These are phyloP conservation scores for Pseudoips prasinana DNA, from an alignment of 2,888 invertebrate genomes.

Conservation along the genomic window DNA sequence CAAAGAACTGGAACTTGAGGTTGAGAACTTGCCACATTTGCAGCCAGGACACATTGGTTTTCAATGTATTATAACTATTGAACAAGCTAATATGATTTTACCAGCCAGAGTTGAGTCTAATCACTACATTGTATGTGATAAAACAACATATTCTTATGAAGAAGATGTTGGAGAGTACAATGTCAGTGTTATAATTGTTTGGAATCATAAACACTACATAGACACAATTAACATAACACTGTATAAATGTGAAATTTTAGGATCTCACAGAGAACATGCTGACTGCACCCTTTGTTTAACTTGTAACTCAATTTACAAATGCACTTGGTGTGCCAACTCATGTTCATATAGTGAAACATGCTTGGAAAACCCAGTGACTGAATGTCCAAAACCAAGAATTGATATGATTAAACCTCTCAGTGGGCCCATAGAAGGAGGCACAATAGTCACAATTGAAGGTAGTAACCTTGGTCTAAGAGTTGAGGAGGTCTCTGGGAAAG, in stretches of 20 bases:
- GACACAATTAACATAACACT: slow-evolving; percentile 94
- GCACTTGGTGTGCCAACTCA: slow-evolving; percentile 96
- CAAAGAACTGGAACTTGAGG: slow-evolving; percentile 93
- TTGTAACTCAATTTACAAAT: slow-evolving; percentile 93
- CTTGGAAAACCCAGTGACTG: slow-evolving; percentile 88
- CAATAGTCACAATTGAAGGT: slow-evolving; percentile 96
- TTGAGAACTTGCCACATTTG: slow-evolving; percentile 94
- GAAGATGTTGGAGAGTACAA: slow-evolving; percentile 92
- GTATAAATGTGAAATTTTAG: slow-evolving; percentile 97
- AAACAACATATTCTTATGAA: slow-evolving; percentile 96
- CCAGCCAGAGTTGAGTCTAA: slow-evolving; percentile 92
- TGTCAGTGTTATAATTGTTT: slow-evolving; percentile 94
- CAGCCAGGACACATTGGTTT: slow-evolving; percentile 95
- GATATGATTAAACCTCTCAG: slow-evolving; percentile 97
- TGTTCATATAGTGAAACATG: slow-evolving; percentile 94
- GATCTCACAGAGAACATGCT: slow-evolving; percentile 95
- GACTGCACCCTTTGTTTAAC: slow-evolving; percentile 99
- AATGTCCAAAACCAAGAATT: slow-evolving; percentile 95
- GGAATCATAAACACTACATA: slow-evolving; percentile 96
- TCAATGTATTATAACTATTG: slow-evolving; percentile 94
- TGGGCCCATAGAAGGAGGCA: slow-evolving; percentile 98
- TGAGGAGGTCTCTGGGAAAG: slow-evolving; percentile 95
- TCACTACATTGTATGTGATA: slow-evolving; percentile 92
- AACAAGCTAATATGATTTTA: slow-evolving; percentile 93
- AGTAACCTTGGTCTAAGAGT: slow-evolving; percentile 96